Conservation (phyloP, 30 jellyfish, hydroid and myxozoan genomes). For the Chironex yamaguchii region DNA sequence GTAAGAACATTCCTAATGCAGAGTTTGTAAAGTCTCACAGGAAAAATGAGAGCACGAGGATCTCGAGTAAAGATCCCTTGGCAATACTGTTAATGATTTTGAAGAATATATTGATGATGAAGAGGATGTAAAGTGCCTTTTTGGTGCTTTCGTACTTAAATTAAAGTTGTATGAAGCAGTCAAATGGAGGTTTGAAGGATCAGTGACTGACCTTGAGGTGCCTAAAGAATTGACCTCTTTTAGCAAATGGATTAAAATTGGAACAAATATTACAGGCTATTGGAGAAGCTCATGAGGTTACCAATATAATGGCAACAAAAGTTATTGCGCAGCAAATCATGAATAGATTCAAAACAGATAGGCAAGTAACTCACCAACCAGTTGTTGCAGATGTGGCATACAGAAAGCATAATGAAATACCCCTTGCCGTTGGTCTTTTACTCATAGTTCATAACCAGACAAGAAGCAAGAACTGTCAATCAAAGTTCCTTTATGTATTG, state of each 20-base stretch:
- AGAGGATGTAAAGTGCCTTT: slow-evolving; percentile 27
- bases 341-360: slow-evolving; percentile 7
- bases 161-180: slow-evolving; percentile 4
- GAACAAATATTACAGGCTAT: slow-evolving; percentile 27
- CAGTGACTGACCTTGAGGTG: slow-evolving; percentile 34
- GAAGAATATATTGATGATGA: slow-evolving; percentile 21
- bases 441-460: slow-evolving; percentile 39
- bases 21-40: slow-evolving; percentile 20
- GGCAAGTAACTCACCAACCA: slow-evolving; percentile 30
- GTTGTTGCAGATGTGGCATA: neutral
- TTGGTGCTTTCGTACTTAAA: slow-evolving; percentile 30
- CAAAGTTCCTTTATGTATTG: slow-evolving; percentile 1
- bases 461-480: slow-evolving; percentile 35
- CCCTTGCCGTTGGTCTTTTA: slow-evolving; percentile 43
- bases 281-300: slow-evolving; percentile 31
- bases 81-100: slow-evolving; percentile 7
- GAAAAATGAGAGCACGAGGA: neutral
- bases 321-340: slow-evolving; percentile 22
- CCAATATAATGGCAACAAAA: slow-evolving; percentile 11
- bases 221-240: slow-evolving; percentile 20
- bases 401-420: slow-evolving; percentile 12
- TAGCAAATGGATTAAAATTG: slow-evolving; percentile 25
- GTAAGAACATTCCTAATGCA: slow-evolving; percentile 8
- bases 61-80: slow-evolving; percentile 9
- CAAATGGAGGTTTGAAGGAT: slow-evolving; percentile 35